Percentiles rank a stretch among this genome's conserved stretches.
phyloP scores from a whole-genome alignment of 1,140 invertebrate species.

The Eupristina koningsbergeri region DNA sequence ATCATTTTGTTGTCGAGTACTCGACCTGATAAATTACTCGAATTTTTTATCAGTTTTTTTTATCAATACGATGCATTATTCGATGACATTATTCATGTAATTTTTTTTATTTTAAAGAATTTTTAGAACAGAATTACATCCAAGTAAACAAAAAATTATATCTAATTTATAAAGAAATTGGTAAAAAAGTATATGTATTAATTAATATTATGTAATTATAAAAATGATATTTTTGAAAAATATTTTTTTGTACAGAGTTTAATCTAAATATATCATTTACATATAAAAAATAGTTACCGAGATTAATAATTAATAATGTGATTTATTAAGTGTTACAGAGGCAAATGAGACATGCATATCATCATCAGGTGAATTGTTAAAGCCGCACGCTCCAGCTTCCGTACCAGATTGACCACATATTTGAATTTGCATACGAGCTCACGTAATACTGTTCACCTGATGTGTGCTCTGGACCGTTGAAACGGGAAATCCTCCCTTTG shows the following conservation, averaged over 20 bases:
- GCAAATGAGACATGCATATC: neutral
- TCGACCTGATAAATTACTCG: neutral
- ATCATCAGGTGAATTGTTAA: neutral
- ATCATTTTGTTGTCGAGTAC: conserved; percentile 13
- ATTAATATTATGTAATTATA: no score
- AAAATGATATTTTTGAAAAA: no score
- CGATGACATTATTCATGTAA: no score
- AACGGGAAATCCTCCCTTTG: conserved; percentile 32
- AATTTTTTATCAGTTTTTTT: neutral
- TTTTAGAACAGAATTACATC: no score
- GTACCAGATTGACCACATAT: conserved; percentile 16
- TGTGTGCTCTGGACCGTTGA: conserved; percentile 26
- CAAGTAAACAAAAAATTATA: no score
- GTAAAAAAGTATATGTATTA: no score
- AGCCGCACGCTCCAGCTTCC: neutral
- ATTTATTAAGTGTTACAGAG: conserved; percentile 29
- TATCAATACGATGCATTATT: no score
- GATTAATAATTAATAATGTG: neutral
- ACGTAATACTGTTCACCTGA: conserved; percentile 20
- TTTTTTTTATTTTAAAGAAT: no score
- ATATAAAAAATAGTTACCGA: no score
- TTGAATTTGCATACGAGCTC: neutral
- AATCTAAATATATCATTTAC: no score
- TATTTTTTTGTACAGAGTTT: no score
- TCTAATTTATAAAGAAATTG: no score